A percentile compares a stretch with the other conserved stretches of the same genome.
Evolutionary conservation across 2,797 vertebrate genomes (phyloP).

Genomic region (Octomys mimax): DNA sequence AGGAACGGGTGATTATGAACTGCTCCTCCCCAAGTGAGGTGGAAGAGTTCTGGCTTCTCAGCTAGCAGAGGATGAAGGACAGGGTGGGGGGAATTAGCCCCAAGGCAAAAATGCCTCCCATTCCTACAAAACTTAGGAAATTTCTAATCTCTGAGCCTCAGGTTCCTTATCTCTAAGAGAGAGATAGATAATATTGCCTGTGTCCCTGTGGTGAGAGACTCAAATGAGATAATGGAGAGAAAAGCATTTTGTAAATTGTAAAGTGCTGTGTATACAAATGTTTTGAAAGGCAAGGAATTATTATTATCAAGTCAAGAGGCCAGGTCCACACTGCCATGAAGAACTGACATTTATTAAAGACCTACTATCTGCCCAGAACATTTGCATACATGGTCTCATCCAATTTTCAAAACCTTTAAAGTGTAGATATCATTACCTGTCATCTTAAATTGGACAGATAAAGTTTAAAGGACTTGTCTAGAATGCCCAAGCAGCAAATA

Average conservation of each 20-base stretch:
- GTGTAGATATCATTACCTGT: not conserved
- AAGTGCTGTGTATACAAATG: slow-evolving; percentile 59
- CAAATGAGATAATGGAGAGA: slow-evolving; percentile 67
- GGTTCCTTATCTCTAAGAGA: slow-evolving; percentile 10
- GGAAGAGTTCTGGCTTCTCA: not conserved
- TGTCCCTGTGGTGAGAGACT: slow-evolving; percentile 4
- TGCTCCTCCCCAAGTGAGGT: not conserved
- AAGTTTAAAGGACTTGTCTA: slow-evolving; percentile 9
- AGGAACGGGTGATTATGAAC: slow-evolving; percentile 49
- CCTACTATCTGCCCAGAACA: not conserved
- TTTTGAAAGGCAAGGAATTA: slow-evolving; percentile 65
- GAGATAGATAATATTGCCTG: not conserved
- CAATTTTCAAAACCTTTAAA: slow-evolving; percentile 17
- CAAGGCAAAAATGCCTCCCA: not conserved
- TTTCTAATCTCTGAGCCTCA: not conserved
- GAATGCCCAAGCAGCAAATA: not conserved
- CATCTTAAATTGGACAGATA: slow-evolving; percentile 21
- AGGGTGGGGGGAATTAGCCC: not conserved
- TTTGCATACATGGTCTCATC: not conserved
- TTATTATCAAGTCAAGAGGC: slow-evolving; percentile 44
- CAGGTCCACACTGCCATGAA: not conserved
- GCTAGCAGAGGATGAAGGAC: not conserved
- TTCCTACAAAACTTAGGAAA: not conserved
- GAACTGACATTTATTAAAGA: not conserved
- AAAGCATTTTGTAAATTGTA: slow-evolving; percentile 54